Evolutionary conservation across 2,113 vertebrate genomes (phyloP).

Genomic region (Xenopus borealis): DNA sequence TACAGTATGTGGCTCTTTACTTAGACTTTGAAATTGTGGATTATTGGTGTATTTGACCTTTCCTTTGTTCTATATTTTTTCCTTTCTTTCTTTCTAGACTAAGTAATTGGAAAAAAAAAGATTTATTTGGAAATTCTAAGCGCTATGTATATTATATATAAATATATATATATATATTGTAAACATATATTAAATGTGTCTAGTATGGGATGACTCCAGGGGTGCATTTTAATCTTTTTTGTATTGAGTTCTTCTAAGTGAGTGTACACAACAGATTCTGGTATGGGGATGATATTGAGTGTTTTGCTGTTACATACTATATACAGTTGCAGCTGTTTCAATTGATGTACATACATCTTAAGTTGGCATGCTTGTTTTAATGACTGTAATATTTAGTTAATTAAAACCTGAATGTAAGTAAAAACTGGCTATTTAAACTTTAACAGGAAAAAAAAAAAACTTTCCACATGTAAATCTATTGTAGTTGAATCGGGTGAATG

Average conservation of each 20-base stretch:
- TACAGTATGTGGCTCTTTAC: conserved; percentile 57
- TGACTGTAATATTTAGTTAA: conserved; percentile 69
- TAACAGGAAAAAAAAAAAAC: conserved; percentile 69
- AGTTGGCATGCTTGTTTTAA: conserved; percentile 74
- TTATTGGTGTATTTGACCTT: conserved; percentile 66
- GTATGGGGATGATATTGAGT: conserved; percentile 62
- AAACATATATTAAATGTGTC: conserved; percentile 77
- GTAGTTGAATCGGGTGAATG: conserved; percentile 59
- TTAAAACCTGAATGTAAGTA: conserved; percentile 76
- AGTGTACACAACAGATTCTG: conserved; percentile 61
- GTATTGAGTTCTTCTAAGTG: conserved; percentile 64
- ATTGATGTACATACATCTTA: conserved; percentile 71
- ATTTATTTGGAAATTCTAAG: conserved; percentile 74
- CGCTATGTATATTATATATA: conserved; percentile 78
- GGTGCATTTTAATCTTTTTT: conserved; percentile 75
- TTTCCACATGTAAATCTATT: conserved; percentile 61
- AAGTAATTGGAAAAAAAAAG: conserved; percentile 57
- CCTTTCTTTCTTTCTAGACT: conserved; percentile 65
- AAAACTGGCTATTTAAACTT: conserved; percentile 69
- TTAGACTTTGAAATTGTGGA: conserved; percentile 62
- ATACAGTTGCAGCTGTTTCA: conserved; percentile 68
- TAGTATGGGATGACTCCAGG: conserved; percentile 64
- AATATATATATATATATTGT: conserved; percentile 77
- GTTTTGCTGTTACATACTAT: conserved; percentile 68
- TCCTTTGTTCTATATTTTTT: conserved; percentile 52